Base-by-base conservation (phyloP, 35 echinoderm and acorn worm species). In the Strongylocentrotus purpuratus region DNA sequence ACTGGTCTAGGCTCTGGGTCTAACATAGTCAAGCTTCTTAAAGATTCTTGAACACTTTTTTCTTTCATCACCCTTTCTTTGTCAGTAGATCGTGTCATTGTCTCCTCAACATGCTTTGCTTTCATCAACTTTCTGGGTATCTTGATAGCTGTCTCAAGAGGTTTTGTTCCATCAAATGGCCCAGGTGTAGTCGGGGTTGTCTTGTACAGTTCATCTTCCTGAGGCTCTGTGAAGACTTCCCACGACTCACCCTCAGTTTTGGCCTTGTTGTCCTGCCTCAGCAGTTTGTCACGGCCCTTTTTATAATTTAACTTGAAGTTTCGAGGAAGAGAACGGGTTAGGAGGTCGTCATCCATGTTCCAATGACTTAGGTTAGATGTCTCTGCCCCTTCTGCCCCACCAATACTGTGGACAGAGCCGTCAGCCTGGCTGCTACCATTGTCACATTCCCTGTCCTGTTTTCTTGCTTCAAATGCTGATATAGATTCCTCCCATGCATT, bases 261-360 rank as follows among this genome's bases (percentile, higher is more conserved):
- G 11, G 31, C 17, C 45, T 93, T 47, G 45, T 47, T 45, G 48
- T 93, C 91, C 46, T 93, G 91, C 31, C 91, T 25, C 31, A 58
- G 58, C 45, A 58, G n/a, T 47, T 93, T 32, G 20, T 47, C n/a
- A 31, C 58, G 31, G 2, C 48, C 46, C 31, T 93, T 93, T 31
- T 33, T 45, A 93, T 93, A 18, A 58, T 28, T 93, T 47, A 93
- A 32, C 46, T 93, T 93, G 46, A 93, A 93, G 41, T 93, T 93
- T 58, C 91, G 45, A 31, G 91, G 91, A 12, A 93, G 91, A 31
- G 91, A 93, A 2, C 91, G 91, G 17, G 91, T 93, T 22, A 93
- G 46, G 25, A 93, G 91, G 46, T 93, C 91, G 48, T 93, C 91
- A 93, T 93, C 91, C 91, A 93, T 93, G 47, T 93, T 93, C 91